Evolutionary conservation across 2,113 vertebrate genomes (phyloP).

Genomic region (Prinia subflava): DNA sequence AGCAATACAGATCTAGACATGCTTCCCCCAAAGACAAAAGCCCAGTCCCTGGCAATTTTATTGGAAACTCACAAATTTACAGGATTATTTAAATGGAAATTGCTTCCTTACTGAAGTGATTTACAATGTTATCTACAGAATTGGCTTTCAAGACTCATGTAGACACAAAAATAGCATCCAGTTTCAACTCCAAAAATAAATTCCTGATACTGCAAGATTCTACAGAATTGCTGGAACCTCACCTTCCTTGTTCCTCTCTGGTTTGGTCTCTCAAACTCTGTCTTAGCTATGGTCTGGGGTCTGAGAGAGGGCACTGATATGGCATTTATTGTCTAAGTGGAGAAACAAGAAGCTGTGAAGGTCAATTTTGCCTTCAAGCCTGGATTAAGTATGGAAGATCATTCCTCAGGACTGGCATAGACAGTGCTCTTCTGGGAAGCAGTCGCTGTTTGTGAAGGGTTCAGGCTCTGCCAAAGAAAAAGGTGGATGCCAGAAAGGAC

Average conservation of each 20-base stretch:
- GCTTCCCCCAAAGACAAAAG: not conserved
- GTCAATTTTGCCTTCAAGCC: not conserved
- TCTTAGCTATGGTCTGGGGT: not conserved
- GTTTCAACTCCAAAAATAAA: not conserved
- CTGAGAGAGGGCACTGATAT: not conserved
- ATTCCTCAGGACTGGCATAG: not conserved
- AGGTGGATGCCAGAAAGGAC: not conserved
- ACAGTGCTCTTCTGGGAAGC: not conserved
- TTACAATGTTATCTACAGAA: not conserved
- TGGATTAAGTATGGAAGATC: not conserved
- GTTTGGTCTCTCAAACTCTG: not conserved
- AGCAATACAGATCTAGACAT: not conserved
- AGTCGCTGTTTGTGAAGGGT: not conserved
- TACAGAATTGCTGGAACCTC: not conserved
- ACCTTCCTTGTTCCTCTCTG: not conserved
- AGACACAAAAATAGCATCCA: not conserved
- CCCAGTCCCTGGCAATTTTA: not conserved
- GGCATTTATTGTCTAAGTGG: not conserved
- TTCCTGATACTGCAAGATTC: not conserved
- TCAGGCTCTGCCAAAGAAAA: not conserved
- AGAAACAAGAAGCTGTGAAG: not conserved
- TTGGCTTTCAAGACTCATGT: not conserved
- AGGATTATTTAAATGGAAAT: not conserved
- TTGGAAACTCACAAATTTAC: not conserved
- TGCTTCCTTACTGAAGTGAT: not conserved